These are phyloP conservation scores for Psittacula derbiana DNA, from an alignment of 2,797 vertebrate genomes.

Conservation along the genomic window DNA sequence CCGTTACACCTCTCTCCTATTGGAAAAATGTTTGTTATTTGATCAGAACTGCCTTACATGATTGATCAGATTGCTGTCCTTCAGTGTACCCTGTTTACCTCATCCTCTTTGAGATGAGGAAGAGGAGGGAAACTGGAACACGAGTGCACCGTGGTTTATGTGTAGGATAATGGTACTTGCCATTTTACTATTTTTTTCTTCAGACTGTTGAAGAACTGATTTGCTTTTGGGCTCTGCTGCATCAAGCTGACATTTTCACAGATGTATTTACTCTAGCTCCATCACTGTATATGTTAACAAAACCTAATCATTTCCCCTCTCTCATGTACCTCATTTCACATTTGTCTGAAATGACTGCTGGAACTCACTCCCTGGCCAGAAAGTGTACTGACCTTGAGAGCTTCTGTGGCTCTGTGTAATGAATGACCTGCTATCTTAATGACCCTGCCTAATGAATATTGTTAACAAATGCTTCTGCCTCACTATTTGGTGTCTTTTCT, in stretches of 20 bases:
- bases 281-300: not conserved
- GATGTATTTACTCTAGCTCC: not conserved
- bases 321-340: accelerated
- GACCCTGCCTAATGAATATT: not conserved
- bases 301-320: not conserved
- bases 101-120: not conserved
- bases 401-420: not conserved
- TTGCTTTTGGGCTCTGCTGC: not conserved
- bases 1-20: not conserved
- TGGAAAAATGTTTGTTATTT: not conserved
- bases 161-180: not conserved
- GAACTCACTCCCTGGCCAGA: not conserved
- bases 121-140: not conserved
- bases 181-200: not conserved
- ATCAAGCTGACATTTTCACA: not conserved
- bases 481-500: not conserved
- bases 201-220: not conserved
- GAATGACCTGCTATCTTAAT: not conserved
- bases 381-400: not conserved
- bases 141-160: not conserved
- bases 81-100: not conserved
- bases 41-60: not conserved
- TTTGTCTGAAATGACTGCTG: not conserved
- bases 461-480: not conserved
- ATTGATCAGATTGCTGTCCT: not conserved